Evolutionary conservation across 2,888 invertebrate genomes (phyloP), one percentile per base, ranked within the genome.

Genomic region (Pammene fasciana): DNA sequence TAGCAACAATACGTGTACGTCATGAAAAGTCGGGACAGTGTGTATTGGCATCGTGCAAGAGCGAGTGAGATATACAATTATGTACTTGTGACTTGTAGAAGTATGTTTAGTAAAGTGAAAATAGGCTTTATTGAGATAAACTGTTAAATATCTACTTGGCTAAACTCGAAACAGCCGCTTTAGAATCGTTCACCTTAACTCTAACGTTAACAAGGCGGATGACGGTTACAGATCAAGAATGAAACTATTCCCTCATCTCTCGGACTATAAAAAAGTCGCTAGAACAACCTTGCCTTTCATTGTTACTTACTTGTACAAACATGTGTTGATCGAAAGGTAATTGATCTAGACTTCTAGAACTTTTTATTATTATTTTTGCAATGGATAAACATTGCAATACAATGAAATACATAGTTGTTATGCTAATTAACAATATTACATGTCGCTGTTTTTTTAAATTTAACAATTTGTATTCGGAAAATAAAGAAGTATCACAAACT

Each of bases 251-350:
- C 8, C 5, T 34, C 26, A 34, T 3, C 59, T 59, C 59, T 11
- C 34, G 59, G 59, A n/a, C 59, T 59, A 59, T 34, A 34, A n/a
- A 68, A 68, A 68, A 68, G 64, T 43, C 43, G 64, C 56, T 68
- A 41, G 50, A 64, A 64, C 68, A 68, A 50, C 68, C 62, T 64
- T 57, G 68, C 43, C 62, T 64, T 62, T 68, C 56, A 68, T 68
- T 68, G 68, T 62, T 62, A 54, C 13, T 14, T 0, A 18, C 54
- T 41, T 16, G 45, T 26, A 48, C 46, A 64, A 50, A 64, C 62
- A 62, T 62, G 46, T 56, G 67, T 61, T 45, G 38, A 26, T 67
- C 52, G 52, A 46, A 67, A 64, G 68, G 68, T 68, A 48, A 64
- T 50, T 57, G 57, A 68, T 68, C 67, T 26, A 41, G 26, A 26